These are phyloP conservation scores for Nasonia longicornis DNA, from an alignment of 1,140 invertebrate species.

Conservation along the genomic window DNA sequence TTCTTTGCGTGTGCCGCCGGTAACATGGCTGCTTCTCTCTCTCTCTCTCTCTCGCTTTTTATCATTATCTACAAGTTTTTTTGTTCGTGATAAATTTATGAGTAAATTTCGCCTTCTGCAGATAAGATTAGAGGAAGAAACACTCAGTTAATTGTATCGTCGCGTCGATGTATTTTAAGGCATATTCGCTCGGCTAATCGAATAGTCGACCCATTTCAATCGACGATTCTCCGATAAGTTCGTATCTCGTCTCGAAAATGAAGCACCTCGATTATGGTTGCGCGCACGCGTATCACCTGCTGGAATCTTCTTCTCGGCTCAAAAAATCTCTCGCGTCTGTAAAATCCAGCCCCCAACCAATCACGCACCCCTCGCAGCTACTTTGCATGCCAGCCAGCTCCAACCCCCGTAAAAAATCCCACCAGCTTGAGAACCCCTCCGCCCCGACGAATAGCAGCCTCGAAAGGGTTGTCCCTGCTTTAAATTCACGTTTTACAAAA, in stretches of 20 bases:
- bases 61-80: no score
- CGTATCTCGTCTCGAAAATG: background rate
- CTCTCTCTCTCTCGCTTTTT: background rate
- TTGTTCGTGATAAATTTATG: no score
- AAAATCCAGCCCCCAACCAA: slow-evolving; percentile 12
- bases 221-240: background rate
- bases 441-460: background rate
- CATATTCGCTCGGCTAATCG: no score
- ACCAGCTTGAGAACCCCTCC: background rate
- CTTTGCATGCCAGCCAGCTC: slow-evolving; percentile 13
- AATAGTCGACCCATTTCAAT: no score
- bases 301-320: background rate
- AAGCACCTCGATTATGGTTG: slow-evolving; percentile 10
- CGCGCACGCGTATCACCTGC: background rate
- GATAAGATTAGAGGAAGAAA: no score
- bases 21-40: slow-evolving; percentile 3
- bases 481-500: slow-evolving; percentile 62
- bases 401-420: background rate
- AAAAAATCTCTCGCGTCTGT: no score
- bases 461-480: slow-evolving; percentile 50
- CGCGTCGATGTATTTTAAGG: no score
- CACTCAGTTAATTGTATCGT: no score
- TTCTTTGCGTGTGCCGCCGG: slow-evolving; percentile 22
- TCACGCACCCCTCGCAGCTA: background rate
- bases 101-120: no score